Evolutionary conservation across 2,888 invertebrate species (phyloP), one percentile per base, ranked within the genome.

Genomic region (Parnassius smintheus): DNA sequence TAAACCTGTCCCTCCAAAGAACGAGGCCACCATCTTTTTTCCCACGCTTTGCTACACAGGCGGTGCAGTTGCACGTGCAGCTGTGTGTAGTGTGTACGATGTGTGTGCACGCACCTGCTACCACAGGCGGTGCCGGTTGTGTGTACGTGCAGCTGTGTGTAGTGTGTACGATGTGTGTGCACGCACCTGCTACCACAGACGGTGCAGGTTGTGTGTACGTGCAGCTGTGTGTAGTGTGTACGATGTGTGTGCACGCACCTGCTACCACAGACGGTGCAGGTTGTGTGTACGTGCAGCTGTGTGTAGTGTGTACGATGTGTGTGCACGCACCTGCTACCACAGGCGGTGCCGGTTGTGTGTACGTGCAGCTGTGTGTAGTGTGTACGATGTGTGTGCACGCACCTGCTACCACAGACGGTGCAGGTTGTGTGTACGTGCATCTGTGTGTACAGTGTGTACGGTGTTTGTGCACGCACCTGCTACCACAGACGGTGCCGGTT

Each of bases 401-500:
- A 22, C 22, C 22, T 22, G 75, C 95, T 96, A 97, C 96, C 97
- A 97, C 78, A 96, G 94, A 79, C 96, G 95, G 92, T n/a, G n/a
- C n/a, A n/a, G n/a, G n/a, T n/a, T n/a, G n/a, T n/a, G n/a, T n/a
- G n/a, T n/a, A 11, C 11, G 3, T 9, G 9, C 44, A 11, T 11
- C 10, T 7, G 45, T 44, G 25, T 46, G 42, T 56, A 44, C 46
- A 35, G 35, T 35, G 35, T 7, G 35, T 18, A 18, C 48, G 45
- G 35, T 46, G 22, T 57, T 18, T 10, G 35, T 35, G 11, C 11
- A 50, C 54, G 13, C 22, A 62, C 62, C 64, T 59, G 55, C 95
- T 96, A 97, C 96, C 97, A 97, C 78, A 96, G 94, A 79, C 96
- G 95, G 92, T 98, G 97, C 86, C 97, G 94, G 88, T 98, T n/a